Evolutionary conservation across 1,140 invertebrate species (phyloP).

Genomic region (Apis mellifera): DNA sequence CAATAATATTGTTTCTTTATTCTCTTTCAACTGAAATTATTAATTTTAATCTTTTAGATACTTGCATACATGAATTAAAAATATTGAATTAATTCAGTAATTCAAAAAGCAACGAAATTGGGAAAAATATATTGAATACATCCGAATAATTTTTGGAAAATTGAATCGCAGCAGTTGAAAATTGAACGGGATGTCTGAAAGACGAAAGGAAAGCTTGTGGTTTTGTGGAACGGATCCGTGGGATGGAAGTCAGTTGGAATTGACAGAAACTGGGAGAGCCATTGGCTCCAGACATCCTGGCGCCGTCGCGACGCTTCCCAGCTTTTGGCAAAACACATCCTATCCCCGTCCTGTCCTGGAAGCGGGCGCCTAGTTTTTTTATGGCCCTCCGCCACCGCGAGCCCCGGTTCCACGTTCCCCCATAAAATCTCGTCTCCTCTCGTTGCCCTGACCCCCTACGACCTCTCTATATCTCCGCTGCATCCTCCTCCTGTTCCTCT

Average conservation of each 20-base stretch:
- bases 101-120: too few species aligned
- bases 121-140: too few species aligned
- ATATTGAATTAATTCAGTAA: too few species aligned
- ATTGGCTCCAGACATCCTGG: conserved; percentile 78
- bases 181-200: not conserved
- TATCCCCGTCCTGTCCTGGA: conserved; percentile 63
- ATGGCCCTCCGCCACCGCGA: conserved; percentile 61
- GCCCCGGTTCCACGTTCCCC: conserved; percentile 65
- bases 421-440: conserved; percentile 71
- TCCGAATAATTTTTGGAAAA: too few species aligned
- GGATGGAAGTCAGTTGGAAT: conserved; percentile 68
- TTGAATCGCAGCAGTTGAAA: not conserved
- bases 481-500: conserved; percentile 43
- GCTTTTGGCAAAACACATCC: conserved; percentile 78
- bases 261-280: conserved; percentile 62
- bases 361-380: conserved; percentile 73
- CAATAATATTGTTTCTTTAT: too few species aligned
- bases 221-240: conserved; percentile 45
- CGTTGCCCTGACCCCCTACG: conserved; percentile 37
- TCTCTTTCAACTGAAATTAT: too few species aligned
- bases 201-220: conserved; percentile 17
- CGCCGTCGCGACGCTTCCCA: conserved; percentile 76
- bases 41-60: too few species aligned
- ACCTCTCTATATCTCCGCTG: conserved; percentile 40
- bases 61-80: too few species aligned